phyloP scores from a whole-genome alignment of 2,797 vertebrate genomes.

The Salarias fasciatus region DNA sequence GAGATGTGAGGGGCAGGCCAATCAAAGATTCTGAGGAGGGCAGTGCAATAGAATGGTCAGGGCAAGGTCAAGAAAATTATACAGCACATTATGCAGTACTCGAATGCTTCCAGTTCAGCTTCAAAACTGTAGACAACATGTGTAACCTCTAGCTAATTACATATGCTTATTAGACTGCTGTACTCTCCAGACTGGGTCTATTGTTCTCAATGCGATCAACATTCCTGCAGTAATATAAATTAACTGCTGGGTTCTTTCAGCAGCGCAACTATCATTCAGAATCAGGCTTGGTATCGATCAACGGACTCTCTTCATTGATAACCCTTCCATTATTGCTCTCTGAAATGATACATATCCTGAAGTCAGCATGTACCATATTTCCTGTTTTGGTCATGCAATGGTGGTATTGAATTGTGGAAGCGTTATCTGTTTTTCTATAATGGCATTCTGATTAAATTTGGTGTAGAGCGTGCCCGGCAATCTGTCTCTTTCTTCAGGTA shows the following conservation, averaged over 20 bases:
- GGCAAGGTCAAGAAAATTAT: constrained; percentile 71
- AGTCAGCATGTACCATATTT: constrained; percentile 63
- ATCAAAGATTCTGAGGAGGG: constrained; percentile 59
- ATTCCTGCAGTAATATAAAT: constrained; percentile 65
- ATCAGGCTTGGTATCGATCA: constrained; percentile 59
- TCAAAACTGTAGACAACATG: constrained; percentile 50
- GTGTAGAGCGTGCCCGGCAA: constrained; percentile 46
- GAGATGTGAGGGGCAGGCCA: constrained; percentile 61
- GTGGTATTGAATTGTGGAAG: constrained; percentile 57
- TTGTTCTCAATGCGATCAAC: constrained; percentile 65
- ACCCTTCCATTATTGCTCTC: constrained; percentile 50
- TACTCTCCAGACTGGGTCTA: constrained; percentile 37
- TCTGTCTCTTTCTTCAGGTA: constrained; percentile 55
- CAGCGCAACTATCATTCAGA: constrained; percentile 56
- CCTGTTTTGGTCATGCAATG: constrained; percentile 67
- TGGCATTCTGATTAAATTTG: constrained; percentile 74
- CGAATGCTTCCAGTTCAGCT: constrained; percentile 27
- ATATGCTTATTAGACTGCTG: constrained; percentile 32
- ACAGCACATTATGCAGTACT: constrained; percentile 51
- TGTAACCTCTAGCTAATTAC: constrained; percentile 59
- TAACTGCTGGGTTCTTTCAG: constrained; percentile 61
- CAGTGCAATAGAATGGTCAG: constrained; percentile 59
- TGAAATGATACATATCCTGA: constrained; percentile 56
- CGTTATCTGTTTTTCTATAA: constrained; percentile 68
- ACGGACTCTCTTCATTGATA: constrained; percentile 49